Evolutionary conservation across 2,797 vertebrate genomes (phyloP).

Genomic region (Nyctibius grandis): DNA sequence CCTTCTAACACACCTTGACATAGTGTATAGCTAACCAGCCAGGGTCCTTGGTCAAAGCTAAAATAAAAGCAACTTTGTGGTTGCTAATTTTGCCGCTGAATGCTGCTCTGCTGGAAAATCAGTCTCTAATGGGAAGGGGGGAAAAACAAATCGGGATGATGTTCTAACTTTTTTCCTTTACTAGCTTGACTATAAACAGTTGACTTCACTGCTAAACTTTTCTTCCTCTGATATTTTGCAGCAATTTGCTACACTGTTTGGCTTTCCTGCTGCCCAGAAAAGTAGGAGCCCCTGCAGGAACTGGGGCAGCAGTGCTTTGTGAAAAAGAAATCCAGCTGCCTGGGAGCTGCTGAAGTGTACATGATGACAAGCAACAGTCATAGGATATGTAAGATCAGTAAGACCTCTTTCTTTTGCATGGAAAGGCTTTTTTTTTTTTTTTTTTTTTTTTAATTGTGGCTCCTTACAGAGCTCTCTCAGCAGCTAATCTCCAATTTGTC

Average conservation of each 20-base stretch:
- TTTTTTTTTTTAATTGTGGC: accelerated
- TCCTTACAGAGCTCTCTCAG: not conserved
- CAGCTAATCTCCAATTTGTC: not conserved
- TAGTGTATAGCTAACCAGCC: not conserved
- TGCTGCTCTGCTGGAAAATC: not conserved
- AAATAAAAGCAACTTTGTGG: not conserved
- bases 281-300: not conserved
- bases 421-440: not conserved
- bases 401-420: not conserved
- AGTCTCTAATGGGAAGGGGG: not conserved
- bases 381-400: not conserved
- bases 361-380: not conserved
- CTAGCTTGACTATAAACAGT: not conserved
- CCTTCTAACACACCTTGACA: not conserved
- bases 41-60: not conserved
- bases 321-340: not conserved
- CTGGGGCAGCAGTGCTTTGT: not conserved
- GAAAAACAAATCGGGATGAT: not conserved
- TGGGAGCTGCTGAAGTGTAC: not conserved
- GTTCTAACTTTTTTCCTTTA: not conserved
- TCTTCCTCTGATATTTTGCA: not conserved
- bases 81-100: not conserved
- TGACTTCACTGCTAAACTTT: not conserved
- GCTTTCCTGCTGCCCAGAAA: not conserved
- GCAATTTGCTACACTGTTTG: not conserved